Evolutionary conservation across 2,797 vertebrate species (phyloP), one percentile per base, ranked within the genome.

Genomic region (Holocentrus rufus): DNA sequence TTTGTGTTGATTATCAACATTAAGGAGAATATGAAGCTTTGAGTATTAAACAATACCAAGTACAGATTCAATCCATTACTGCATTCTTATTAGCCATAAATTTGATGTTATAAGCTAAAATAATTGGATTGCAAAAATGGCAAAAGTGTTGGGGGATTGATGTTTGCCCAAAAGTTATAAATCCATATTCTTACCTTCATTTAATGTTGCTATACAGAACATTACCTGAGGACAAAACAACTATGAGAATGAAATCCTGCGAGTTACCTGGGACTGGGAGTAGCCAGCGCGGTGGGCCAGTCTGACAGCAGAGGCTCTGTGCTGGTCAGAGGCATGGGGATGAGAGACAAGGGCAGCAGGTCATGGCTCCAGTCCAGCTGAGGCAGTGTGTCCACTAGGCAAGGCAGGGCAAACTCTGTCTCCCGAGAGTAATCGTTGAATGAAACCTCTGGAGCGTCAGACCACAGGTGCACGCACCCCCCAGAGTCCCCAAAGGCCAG

Each of bases 321-420:
- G 2, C 91, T 95, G 78, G 95, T 98, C 66, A 99, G 94, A 0
- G 96, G 97, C 85, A 96, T 95, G 0, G 98, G 97, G 81, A 98
- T 95, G 34, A 99, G 94, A 0, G 98, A 98, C 14, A 99, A 93
- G 0, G 98, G 98, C 89, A 98, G 85, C 65, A 99, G 93, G 80
- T 99, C 97, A 55, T 99, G 96, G 88, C 94, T 97, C 97, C 97
- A 99, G 87, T 99, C 97, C 87, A 99, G 85, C 87, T 98, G 96
- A 1, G 97, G 97, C 79, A 99, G 80, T 0, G 95, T 93, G 90
- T 99, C 97, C 91, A 99, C 97, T 0, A 97, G 91, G 79, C 97
- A 99, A 7, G 97, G 97, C 83, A 97, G 80, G 1, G 96, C 95
- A 0, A 99, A 97, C 63, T 99, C 97, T 0, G 97, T 97, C 85